Conservation (phyloP, 2,888 invertebrate species). For the Amphipyra tragopoginis region DNA sequence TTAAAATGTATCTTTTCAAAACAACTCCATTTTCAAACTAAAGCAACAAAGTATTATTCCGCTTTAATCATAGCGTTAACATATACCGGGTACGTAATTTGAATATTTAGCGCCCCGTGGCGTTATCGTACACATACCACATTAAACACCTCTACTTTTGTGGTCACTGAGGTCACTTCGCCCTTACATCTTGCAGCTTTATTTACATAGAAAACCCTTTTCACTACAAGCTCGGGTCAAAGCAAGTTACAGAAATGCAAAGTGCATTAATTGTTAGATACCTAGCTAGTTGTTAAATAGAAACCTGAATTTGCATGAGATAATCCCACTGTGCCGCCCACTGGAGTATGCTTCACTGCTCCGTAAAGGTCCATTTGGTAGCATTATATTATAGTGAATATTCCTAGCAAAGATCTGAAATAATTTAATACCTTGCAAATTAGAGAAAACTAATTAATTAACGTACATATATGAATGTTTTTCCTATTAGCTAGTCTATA, state of each 20-base stretch:
- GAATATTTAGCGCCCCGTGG: constrained; percentile 17
- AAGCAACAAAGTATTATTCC: background rate
- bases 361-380: constrained; percentile 27
- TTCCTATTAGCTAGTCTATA: too few relatives aligned
- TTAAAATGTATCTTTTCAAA: too few relatives aligned
- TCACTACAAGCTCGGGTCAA: constrained; percentile 27
- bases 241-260: constrained; percentile 35
- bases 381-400: constrained; percentile 3
- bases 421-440: constrained; percentile 10
- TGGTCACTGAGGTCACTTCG: constrained; percentile 10
- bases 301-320: constrained; percentile 52
- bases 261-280: constrained; percentile 34
- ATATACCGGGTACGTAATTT: constrained; percentile 11
- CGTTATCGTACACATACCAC: constrained; percentile 6
- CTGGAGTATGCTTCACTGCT: constrained; percentile 17
- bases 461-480: too few relatives aligned
- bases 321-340: constrained; percentile 28
- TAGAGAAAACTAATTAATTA: too few relatives aligned
- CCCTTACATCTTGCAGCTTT: constrained; percentile 19
- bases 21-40: too few relatives aligned
- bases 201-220: constrained; percentile 46
- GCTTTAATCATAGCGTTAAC: constrained; percentile 13
- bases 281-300: constrained; percentile 25
- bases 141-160: constrained; percentile 15
- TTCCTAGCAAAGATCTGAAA: constrained; percentile 21